These are phyloP conservation scores for Cydia amplana DNA, from an alignment of 1,140 invertebrate genomes.

Conservation along the genomic window DNA sequence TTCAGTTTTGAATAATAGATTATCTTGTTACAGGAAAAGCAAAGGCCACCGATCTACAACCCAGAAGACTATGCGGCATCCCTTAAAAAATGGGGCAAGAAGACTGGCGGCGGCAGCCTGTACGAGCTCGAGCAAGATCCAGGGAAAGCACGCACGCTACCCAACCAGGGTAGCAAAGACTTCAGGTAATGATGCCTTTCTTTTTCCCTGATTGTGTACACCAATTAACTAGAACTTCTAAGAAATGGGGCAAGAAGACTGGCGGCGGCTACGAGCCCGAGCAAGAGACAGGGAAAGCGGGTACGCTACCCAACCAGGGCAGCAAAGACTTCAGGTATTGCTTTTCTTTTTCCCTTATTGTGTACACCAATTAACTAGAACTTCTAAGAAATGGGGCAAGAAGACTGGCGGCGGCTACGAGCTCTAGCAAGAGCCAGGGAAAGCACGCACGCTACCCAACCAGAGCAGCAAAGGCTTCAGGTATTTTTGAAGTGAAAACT, in stretches of 20 bases:
- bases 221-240: constrained; percentile 38
- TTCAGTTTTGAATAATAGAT: neutral
- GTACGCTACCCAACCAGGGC: constrained; percentile 60
- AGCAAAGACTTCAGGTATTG: constrained; percentile 69
- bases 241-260: constrained; percentile 86
- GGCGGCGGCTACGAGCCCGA: constrained; percentile 59
- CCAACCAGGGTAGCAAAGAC: constrained; percentile 65
- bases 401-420: constrained; percentile 68
- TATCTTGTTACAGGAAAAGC: constrained; percentile 83
- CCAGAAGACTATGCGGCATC: constrained; percentile 90
- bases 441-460: constrained; percentile 63
- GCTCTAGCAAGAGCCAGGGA: constrained; percentile 60
- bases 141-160: constrained; percentile 64
- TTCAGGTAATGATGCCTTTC: constrained; percentile 53
- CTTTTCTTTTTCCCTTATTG: neutral
- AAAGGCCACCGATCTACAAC: constrained; percentile 91
- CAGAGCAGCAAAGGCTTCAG: constrained; percentile 71
- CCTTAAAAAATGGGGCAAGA: constrained; percentile 87
- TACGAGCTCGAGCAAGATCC: constrained; percentile 66
- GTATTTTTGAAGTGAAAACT: too few species aligned
- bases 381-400: constrained; percentile 85
- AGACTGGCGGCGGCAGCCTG: constrained; percentile 56
- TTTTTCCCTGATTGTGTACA: too few species aligned
- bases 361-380: too few species aligned
- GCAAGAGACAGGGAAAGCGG: constrained; percentile 61